A percentile compares a stretch with the other conserved stretches of the same genome.
Conservation (phyloP, 35 echinoderm and acorn worm genomes). For the Heliocidaris erythrogramma region DNA sequence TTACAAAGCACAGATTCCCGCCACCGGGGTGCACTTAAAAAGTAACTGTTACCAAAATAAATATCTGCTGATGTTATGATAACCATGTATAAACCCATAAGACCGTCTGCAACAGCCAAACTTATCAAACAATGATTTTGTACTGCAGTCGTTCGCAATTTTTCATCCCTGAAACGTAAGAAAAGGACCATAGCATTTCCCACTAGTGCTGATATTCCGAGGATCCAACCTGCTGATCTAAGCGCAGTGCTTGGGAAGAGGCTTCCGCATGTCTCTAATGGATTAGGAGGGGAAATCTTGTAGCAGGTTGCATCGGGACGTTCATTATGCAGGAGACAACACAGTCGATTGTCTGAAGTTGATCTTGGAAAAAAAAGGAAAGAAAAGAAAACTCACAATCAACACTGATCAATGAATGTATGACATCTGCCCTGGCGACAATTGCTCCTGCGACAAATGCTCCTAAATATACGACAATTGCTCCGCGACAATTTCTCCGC, state of each 20-base stretch:
- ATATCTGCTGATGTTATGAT: constrained; percentile 20
- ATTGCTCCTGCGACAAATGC: no score
- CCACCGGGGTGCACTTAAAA: not conserved
- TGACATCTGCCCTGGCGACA: no score
- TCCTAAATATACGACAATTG: no score
- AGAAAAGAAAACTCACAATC: no score
- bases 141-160: not conserved
- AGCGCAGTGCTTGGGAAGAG: constrained; percentile 26
- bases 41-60: not conserved
- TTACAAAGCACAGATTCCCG: not conserved
- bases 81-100: constrained; percentile 44
- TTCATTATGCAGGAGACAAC: constrained; percentile 30
- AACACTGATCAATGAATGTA: no score
- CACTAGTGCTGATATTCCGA: constrained; percentile 47
- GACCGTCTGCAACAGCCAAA: constrained; percentile 41
- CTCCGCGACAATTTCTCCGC: no score
- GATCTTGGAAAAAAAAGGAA: not conserved
- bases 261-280: constrained; percentile 51
- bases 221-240: constrained; percentile 30
- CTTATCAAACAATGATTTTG: constrained; percentile 41
- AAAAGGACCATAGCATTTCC: constrained; percentile 46
- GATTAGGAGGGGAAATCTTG: not conserved
- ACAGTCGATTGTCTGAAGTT: constrained; percentile 50
- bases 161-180: constrained; percentile 14
- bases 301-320: not conserved